Conservation (phyloP, 2,797 vertebrate genomes). For the Anguilla obscura region DNA sequence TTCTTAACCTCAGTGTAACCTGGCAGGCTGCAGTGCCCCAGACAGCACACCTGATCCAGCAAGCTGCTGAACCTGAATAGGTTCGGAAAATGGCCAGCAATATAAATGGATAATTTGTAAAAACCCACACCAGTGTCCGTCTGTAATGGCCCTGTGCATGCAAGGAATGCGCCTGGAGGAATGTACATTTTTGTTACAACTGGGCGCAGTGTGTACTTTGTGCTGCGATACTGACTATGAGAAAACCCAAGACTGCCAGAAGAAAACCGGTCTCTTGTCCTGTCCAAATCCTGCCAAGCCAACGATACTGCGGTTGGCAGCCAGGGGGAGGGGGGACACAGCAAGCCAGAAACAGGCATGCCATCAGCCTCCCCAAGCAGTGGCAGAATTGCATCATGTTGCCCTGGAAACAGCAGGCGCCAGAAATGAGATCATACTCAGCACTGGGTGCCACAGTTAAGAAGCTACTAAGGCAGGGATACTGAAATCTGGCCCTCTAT, state of each 20-base stretch:
- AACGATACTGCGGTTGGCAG: background rate
- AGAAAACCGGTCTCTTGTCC: background rate
- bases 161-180: background rate
- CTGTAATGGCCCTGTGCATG: background rate
- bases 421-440: slow-evolving; percentile 16
- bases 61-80: background rate
- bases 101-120: background rate
- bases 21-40: background rate
- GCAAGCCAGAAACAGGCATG: background rate
- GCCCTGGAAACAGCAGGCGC: slow-evolving; percentile 5
- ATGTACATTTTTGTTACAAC: background rate
- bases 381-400: background rate
- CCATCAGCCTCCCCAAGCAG: background rate
- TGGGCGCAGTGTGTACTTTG: background rate
- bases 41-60: background rate
- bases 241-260: background rate
- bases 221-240: background rate
- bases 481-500: background rate
- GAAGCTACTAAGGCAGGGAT: background rate
- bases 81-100: background rate
- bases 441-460: background rate
- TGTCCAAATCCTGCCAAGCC: background rate
- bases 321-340: background rate
- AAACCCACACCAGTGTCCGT: background rate
- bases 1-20: background rate